Evolutionary conservation across 2,888 invertebrate species (phyloP).

Genomic region (Xanthia icteritia): DNA sequence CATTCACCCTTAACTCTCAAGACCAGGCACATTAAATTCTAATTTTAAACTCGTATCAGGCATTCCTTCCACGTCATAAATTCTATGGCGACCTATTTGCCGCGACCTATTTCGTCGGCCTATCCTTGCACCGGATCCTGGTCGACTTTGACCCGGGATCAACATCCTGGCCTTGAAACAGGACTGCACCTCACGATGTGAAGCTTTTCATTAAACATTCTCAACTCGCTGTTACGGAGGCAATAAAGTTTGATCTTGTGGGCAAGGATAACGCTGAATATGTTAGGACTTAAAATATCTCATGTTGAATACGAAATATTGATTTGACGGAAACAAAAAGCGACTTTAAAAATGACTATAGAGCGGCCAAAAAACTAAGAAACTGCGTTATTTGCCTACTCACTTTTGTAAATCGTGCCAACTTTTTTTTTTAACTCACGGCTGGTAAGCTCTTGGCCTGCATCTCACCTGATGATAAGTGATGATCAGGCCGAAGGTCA

Average conservation of each 20-base stretch:
- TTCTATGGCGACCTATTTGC: constrained; percentile 47
- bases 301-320: background rate
- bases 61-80: constrained; percentile 13
- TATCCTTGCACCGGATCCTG: constrained; percentile 65
- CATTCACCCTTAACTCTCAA: constrained; percentile 12
- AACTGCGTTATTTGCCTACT: background rate
- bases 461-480: too few relatives aligned
- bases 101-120: constrained; percentile 65
- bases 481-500: too few relatives aligned
- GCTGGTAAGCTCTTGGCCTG: too few relatives aligned
- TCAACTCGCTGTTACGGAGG: background rate
- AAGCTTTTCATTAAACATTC: constrained; percentile 39
- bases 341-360: too few relatives aligned
- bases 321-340: background rate
- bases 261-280: background rate
- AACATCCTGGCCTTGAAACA: constrained; percentile 60
- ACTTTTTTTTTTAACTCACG: too few relatives aligned
- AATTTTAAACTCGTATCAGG: constrained; percentile 30
- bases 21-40: constrained; percentile 3
- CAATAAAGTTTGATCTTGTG: constrained; percentile 2
- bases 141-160: constrained; percentile 65
- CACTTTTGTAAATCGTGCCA: too few relatives aligned
- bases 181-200: background rate
- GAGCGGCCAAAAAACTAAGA: background rate
- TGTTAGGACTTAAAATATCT: background rate